Evolutionary conservation across 2,888 invertebrate species (phyloP).

Genomic region (Eulithis testata): DNA sequence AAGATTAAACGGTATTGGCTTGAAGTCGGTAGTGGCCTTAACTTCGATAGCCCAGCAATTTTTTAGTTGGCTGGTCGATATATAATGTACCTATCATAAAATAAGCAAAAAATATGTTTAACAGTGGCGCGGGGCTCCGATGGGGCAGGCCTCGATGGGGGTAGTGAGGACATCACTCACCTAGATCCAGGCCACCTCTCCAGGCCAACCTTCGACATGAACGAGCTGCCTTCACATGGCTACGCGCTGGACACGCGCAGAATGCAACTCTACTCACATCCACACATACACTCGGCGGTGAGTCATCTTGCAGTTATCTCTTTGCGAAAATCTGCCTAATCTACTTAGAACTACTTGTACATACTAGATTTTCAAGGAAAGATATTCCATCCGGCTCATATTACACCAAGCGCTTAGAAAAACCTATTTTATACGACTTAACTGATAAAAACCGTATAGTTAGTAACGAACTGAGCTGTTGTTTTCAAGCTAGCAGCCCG

Average conservation of each 20-base stretch:
- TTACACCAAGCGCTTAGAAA: background rate
- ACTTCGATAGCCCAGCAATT: too few relatives aligned
- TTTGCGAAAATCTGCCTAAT: background rate
- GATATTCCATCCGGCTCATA: too few relatives aligned
- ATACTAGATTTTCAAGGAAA: too few relatives aligned
- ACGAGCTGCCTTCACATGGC: conserved; percentile 68
- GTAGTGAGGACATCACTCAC: conserved; percentile 63
- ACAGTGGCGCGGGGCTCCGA: conserved; percentile 71
- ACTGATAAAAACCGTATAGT: conserved; percentile 11
- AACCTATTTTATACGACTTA: background rate
- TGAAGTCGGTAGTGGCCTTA: too few relatives aligned
- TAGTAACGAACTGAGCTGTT: conserved; percentile 9
- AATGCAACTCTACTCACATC: conserved; percentile 74
- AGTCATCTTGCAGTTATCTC: conserved; percentile 47
- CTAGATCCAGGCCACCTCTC: conserved; percentile 62
- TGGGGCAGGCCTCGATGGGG: conserved; percentile 68
- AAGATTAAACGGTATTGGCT: too few relatives aligned
- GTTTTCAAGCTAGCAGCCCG: conserved; percentile 15
- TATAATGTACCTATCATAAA: too few relatives aligned
- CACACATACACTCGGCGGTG: conserved; percentile 72
- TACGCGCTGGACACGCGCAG: conserved; percentile 73
- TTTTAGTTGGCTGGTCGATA: too few relatives aligned
- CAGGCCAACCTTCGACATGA: conserved; percentile 70
- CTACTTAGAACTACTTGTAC: too few relatives aligned
- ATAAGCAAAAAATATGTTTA: conserved; percentile 18